Conservation (phyloP, 2,888 invertebrate genomes). For the Macrosiphum euphorbiae region DNA sequence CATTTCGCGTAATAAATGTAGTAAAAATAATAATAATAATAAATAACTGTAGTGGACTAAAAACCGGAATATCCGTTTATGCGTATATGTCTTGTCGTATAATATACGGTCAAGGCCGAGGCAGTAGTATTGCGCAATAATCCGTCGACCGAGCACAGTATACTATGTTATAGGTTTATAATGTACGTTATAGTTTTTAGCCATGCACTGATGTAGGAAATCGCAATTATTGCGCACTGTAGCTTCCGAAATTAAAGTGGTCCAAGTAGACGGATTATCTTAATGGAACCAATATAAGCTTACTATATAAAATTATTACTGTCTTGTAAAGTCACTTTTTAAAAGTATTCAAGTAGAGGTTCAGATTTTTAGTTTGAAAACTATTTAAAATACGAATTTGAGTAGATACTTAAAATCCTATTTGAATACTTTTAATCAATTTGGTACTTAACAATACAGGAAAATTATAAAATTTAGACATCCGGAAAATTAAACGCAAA, state of each 20-base stretch:
- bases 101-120: conserved; percentile 32
- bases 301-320: neutral
- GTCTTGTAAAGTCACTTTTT: neutral
- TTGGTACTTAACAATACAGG: neutral
- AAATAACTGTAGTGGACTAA: neutral
- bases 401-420: neutral
- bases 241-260: neutral
- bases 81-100: neutral
- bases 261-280: neutral
- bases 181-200: neutral
- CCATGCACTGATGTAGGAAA: neutral
- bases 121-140: neutral
- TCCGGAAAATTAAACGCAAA: neutral
- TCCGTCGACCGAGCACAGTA: neutral
- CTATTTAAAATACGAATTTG: neutral
- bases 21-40: neutral
- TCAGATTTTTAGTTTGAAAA: neutral
- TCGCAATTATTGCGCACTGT: neutral
- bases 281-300: neutral
- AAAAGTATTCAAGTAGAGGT: neutral
- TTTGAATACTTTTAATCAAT: no score
- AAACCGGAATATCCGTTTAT: neutral
- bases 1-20: conserved; percentile 15
- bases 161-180: no score
- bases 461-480: neutral